Percentiles rank a stretch among this genome's conserved stretches.
Evolutionary conservation across 2,113 vertebrate species (phyloP).

Genomic region (Camelus bactrianus): DNA sequence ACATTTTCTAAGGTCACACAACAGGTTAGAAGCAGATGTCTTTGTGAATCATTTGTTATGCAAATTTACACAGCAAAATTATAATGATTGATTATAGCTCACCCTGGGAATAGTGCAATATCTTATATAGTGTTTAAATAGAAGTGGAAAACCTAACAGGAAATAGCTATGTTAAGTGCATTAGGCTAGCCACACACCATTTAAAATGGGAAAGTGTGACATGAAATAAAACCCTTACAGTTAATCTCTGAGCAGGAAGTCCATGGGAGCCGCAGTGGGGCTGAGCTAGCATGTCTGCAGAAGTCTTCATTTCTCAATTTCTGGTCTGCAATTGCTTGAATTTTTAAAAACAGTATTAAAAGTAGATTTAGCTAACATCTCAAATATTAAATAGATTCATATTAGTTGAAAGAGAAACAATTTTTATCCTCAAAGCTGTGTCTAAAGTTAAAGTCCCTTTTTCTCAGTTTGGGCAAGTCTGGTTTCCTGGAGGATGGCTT

Average conservation of each 20-base stretch:
- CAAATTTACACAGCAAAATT: neutral
- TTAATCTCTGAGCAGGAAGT: neutral
- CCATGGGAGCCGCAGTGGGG: no score
- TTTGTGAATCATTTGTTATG: neutral
- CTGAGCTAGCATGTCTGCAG: neutral
- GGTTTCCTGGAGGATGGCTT: neutral
- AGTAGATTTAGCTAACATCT: neutral
- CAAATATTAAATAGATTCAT: neutral
- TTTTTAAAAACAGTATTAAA: neutral
- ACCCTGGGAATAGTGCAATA: neutral
- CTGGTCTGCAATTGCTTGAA: neutral
- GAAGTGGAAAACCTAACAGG: constrained; percentile 31
- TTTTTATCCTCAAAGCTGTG: constrained; percentile 7
- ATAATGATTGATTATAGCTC: neutral
- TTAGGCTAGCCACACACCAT: neutral
- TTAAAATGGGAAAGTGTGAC: constrained; percentile 26
- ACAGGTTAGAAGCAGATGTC: neutral
- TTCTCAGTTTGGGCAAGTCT: neutral
- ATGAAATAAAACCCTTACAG: neutral
- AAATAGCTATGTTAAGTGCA: neutral
- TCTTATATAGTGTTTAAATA: neutral
- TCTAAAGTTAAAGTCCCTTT: neutral
- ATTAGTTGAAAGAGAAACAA: neutral
- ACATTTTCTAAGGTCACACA: constrained; percentile 25
- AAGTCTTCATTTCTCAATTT: neutral